Evolutionary conservation across 2,797 vertebrate genomes (phyloP), one percentile per base, ranked within the genome.

Genomic region (Staurois parvus): DNA sequence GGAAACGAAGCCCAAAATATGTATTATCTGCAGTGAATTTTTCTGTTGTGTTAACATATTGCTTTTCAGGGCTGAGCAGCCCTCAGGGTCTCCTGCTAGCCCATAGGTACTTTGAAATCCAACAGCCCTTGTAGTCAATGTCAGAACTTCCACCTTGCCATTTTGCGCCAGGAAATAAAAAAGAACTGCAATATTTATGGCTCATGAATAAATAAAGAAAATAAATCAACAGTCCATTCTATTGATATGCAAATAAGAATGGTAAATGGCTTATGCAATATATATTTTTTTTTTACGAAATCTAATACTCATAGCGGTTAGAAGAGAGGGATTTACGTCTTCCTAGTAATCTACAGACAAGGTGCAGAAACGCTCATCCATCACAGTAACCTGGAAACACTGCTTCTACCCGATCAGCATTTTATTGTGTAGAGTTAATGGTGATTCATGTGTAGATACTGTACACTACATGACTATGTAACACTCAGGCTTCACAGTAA

Each of bases 361-460:
- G 30, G 6, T 72, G 34, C 34, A 11, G 34, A 40, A 17, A 24
- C 1, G 29, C 34, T 72, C 69, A 72, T 72, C 32, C 69, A 32
- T 32, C 24, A 32, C 29, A 32, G 34, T 32, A 66, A 66, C 26
- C 28, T 66, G 64, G 52, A 21, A 59, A 21, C 52, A 59, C 48
- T 24, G 24, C 21, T 42, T 28, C 26, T 42, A 15, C 26, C 48
- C 70, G n/a, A 72, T 73, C 79, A 73, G 70, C 52, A 45, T 72
- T 83, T 66, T 24, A 73, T 45, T 59, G 62, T 24, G 32, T 13
- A 73, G 21, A 34, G 11, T 59, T 59, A 59, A 56, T 78, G 48
- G 24, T 30, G 69, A 85, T 87, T 89, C 32, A 21, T 56, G 66
- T 70, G 34, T 40, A 78, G n/a, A 78, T 79, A 48, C 76, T 79